Evolutionary conservation across 2,113 vertebrate species (phyloP), one percentile per base, ranked within the genome.

Genomic region (Macquaria ambigua): DNA sequence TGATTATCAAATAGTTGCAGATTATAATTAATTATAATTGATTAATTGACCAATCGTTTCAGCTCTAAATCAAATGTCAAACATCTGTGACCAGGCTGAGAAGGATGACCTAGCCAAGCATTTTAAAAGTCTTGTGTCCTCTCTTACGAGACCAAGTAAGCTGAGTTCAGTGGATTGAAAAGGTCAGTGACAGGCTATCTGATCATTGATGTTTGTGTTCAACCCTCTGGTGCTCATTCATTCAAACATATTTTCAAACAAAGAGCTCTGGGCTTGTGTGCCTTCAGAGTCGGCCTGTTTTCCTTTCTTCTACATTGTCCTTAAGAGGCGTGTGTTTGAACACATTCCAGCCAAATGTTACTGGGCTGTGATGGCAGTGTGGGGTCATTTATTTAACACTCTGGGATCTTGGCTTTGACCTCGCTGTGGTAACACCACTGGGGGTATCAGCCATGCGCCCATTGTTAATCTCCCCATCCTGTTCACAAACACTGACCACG

Each of bases 331-430:
- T 87, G 81, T 90, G 79, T 90, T 89, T 90, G 76, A 91, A 90
- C 89, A 91, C 92, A 93, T 93, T 93, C 90, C 91, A 85, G 87
- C 88, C 89, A 90, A 89, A 90, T 91, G 89, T 89, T 93, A 64
- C 67, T 46, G 61, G 84, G 81, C 84, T 63, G 82, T 55, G 82
- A 78, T 87, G 88, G 82, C 82, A 87, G 88, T 93, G 91, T 93
- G 90, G 84, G 88, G 89, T 94, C 92, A 92, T 94, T 91, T 93
- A 89, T 93, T 94, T 92, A 93, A 93, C 95, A 92, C 91, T 93
- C 76, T 79, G 87, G 86, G 91, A 90, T 94, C 85, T 92, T 91
- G 90, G 89, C 91, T 92, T 92, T 93, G 93, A 93, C 92, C 92
- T 89, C 71, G 46, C 80, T 71, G 83, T 77, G 87, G 76, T 90